phyloP scores from a whole-genome alignment of 2,888 invertebrate genomes.

The Nesidiocoris tenuis region DNA sequence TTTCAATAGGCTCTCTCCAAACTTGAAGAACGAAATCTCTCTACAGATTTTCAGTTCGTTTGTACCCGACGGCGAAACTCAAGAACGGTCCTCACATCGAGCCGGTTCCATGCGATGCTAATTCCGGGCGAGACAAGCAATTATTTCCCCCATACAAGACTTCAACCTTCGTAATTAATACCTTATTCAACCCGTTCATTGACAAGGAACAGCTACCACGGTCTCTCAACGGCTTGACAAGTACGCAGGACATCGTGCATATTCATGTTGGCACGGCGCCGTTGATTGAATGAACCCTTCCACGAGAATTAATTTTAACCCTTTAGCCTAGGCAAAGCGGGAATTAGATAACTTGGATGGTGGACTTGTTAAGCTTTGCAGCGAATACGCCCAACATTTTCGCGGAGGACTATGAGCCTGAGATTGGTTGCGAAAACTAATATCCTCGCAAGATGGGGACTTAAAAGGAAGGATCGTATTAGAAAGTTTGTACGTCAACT shows the following conservation, averaged over 20 bases:
- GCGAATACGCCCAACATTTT: not conserved
- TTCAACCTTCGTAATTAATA: not conserved
- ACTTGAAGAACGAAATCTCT: no score
- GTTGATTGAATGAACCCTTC: conserved; percentile 4
- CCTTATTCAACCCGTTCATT: conserved; percentile 11
- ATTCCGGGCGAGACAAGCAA: not conserved
- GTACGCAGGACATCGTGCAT: conserved; percentile 6
- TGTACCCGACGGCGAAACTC: no score
- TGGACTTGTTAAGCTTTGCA: not conserved
- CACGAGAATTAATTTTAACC: conserved; percentile 9
- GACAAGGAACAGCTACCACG: not conserved
- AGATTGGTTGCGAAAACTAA: not conserved
- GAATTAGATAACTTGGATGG: conserved; percentile 5
- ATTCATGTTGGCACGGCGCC: conserved; percentile 1
- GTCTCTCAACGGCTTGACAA: not conserved
- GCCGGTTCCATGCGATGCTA: not conserved
- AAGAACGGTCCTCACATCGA: not conserved
- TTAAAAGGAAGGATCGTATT: not conserved
- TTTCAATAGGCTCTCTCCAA: no score
- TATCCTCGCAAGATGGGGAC: not conserved
- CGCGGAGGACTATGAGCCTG: not conserved
- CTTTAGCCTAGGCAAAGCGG: not conserved
- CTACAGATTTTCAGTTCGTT: no score
- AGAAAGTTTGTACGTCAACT: not conserved
- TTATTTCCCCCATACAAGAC: not conserved